A percentile compares a stretch with the other conserved stretches of the same genome.
phyloP scores from a whole-genome alignment of 2,113 vertebrate species.

The Dipodomys ordii region DNA sequence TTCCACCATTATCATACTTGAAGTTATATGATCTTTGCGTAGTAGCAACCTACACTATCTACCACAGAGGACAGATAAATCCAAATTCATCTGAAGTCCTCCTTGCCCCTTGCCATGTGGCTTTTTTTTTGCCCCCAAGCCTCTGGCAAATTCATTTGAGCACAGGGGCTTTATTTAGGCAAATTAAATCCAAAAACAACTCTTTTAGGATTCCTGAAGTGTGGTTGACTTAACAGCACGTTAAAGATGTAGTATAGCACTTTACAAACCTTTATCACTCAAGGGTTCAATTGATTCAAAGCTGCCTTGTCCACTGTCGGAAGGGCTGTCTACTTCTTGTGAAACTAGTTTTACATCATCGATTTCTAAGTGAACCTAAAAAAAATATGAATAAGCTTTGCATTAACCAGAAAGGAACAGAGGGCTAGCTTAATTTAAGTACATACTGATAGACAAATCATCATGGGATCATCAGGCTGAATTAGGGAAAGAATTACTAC shows the following conservation, averaged over 20 bases:
- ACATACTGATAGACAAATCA: conserved; percentile 19
- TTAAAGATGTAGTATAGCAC: neutral
- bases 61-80: neutral
- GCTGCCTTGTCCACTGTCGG: conserved; percentile 92
- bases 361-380: conserved; percentile 67
- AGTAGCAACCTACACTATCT: neutral
- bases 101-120: neutral
- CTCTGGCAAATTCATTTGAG: neutral
- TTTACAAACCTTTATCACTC: conserved; percentile 54
- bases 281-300: conserved; percentile 65
- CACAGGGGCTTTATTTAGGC: neutral
- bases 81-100: neutral
- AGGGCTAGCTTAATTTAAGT: neutral
- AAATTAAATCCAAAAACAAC: neutral
- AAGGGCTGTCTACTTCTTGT: conserved; percentile 86
- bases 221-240: neutral
- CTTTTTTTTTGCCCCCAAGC: neutral
- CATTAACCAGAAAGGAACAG: neutral
- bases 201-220: neutral
- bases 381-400: conserved; percentile 38
- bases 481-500: neutral
- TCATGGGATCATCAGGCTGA: neutral
- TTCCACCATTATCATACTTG: neutral
- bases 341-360: conserved; percentile 51
- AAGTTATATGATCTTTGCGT: neutral